These are phyloP conservation scores for Ploceus nigricollis DNA, from an alignment of 2,113 vertebrate genomes.

Conservation along the genomic window DNA sequence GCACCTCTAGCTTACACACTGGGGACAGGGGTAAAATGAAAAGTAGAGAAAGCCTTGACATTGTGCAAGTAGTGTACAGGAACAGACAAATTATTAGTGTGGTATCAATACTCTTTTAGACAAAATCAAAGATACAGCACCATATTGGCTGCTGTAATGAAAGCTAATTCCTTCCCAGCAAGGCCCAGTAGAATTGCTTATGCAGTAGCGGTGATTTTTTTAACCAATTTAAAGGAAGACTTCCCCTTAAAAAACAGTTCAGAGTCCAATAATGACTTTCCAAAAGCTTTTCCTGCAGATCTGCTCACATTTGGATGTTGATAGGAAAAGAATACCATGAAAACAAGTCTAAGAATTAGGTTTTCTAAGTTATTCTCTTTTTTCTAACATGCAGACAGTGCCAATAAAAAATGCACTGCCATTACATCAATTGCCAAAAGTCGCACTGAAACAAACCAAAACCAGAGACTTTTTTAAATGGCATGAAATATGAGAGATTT, in stretches of 20 bases:
- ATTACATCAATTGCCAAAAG: not conserved
- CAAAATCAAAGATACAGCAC: not conserved
- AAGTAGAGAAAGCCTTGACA: not conserved
- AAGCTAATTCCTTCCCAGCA: not conserved
- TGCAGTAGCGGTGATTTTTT: not conserved
- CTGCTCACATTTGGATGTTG: not conserved
- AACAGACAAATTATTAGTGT: not conserved
- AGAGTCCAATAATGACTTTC: not conserved
- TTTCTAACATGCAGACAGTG: not conserved
- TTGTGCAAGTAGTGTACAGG: not conserved
- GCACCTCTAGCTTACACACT: rapidly evolving
- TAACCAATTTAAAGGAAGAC: not conserved
- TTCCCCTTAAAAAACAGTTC: not conserved
- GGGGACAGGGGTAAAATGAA: not conserved
- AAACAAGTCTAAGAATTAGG: not conserved
- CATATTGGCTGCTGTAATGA: not conserved
- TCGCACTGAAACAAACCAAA: not conserved
- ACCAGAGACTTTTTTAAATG: not conserved
- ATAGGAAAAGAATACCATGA: not conserved
- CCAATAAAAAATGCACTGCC: rapidly evolving
- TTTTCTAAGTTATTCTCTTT: not conserved
- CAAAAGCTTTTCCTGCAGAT: not conserved
- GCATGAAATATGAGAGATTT: not conserved
- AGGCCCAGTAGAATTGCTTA: not conserved
- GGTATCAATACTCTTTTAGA: not conserved